Base-by-base conservation (phyloP, 2,113 vertebrate genomes). In the Dipodomys ordii region DNA sequence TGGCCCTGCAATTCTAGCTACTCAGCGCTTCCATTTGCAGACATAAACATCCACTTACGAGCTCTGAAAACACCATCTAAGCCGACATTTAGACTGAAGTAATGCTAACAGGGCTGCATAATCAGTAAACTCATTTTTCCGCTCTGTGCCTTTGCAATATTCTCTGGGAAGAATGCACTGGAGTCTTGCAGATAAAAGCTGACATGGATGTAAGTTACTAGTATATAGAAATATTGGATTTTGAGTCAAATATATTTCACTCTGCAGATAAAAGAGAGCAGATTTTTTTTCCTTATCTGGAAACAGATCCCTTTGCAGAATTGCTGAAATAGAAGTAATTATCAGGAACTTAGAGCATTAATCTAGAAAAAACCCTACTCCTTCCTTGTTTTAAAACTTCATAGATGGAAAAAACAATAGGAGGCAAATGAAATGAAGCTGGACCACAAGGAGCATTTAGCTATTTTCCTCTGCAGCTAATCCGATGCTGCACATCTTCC, bases 251-350 rank as follows among this genome's bases (percentile, higher is more conserved):
- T 87, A 74, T 16, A 94, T 74, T 87, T 83, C 94, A 80, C 71
- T 69, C 79, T 77, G 72, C 46, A 95, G 71, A 78, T 92, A 95
- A 95, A n/a, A 32, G 71, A 95, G 77, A 90, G 35, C 27, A 90
- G 87, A 72, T 22, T 18, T 12, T 44, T 78, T 67, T 3, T 2
- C 35, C 46, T 89, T 92, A 87, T 91, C 80, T 94, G 81, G 91
- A 96, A 96, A 92, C 77, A 92, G 68, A 89, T 69, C 69, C 81
- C 80, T 93, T 86, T 92, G 67, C 69, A 92, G 83, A 82, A 94
- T 74, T 89, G 69, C 69, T 92, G 83, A 93, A 83, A 93, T 92
- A 53, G 87, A 96, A 92, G 77, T 89, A 95, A 92, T 93, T 81
- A 88, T 93, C 83, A 95, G 92, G 62, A 93, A 91, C 72, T 39